A percentile compares a stretch with the other conserved stretches of the same genome.
phyloP scores from a whole-genome alignment of 2,113 vertebrate species.

The Sturnira hondurensis region DNA sequence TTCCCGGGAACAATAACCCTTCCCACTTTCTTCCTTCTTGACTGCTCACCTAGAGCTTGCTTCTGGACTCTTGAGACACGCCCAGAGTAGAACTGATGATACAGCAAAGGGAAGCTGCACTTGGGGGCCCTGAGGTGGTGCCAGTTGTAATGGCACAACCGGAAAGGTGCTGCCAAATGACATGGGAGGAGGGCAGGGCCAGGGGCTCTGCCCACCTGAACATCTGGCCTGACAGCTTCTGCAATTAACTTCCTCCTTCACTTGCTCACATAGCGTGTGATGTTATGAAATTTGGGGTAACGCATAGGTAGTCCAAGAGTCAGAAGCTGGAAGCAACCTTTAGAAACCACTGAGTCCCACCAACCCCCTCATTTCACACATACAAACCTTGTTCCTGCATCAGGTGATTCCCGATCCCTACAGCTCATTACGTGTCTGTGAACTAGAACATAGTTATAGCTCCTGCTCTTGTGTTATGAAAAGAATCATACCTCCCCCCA shows the following conservation, averaged over 20 bases:
- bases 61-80: not conserved
- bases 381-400: accelerated
- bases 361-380: not conserved
- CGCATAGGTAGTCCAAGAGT: not conserved
- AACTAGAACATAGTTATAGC: not conserved
- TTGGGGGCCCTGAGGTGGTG: not conserved
- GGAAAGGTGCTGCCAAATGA: not conserved
- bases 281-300: not conserved
- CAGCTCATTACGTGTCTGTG: not conserved
- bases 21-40: not conserved
- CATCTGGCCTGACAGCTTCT: not conserved
- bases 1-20: not conserved
- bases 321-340: not conserved
- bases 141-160: not conserved
- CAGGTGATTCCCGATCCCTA: not conserved
- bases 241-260: not conserved
- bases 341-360: not conserved
- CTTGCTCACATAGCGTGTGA: accelerated
- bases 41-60: not conserved
- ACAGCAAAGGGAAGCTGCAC: not conserved
- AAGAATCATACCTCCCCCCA: not conserved
- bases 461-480: not conserved
- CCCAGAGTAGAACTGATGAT: not conserved
- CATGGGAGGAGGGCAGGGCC: not conserved
- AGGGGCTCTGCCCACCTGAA: accelerated